These are phyloP conservation scores for Poeciliopsis turrubarensis DNA, from an alignment of 2,113 vertebrate species.

Conservation along the genomic window DNA sequence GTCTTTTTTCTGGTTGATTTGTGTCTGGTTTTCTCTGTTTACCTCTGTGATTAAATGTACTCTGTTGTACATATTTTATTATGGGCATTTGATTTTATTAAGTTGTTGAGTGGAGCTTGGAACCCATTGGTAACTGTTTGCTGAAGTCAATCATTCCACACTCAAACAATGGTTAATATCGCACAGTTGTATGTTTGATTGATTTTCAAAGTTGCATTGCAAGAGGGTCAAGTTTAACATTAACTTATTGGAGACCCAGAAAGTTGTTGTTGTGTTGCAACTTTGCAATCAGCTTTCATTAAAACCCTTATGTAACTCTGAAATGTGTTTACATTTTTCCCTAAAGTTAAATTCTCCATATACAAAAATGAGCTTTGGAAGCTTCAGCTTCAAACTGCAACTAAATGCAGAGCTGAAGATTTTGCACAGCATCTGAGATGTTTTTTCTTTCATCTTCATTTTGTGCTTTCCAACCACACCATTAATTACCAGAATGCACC, in stretches of 20 bases:
- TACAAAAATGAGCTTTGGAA: background rate
- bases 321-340: constrained; percentile 1
- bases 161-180: no score
- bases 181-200: no score
- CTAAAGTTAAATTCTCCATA: background rate
- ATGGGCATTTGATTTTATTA: no score
- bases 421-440: constrained; percentile 20
- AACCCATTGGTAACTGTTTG: no score
- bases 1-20: no score
- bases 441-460: constrained; percentile 50
- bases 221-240: background rate
- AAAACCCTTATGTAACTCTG: background rate
- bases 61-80: no score
- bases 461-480: constrained; percentile 41
- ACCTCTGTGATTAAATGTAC: no score
- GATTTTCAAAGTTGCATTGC: background rate
- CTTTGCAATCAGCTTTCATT: background rate
- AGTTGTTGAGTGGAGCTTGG: no score
- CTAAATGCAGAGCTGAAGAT: constrained; percentile 1
- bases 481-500: constrained; percentile 56
- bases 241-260: background rate
- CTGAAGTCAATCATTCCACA: no score
- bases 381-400: background rate
- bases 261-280: background rate
- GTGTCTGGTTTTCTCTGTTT: no score